phyloP scores from a whole-genome alignment of 2,797 vertebrate genomes.

The Chromis chromis region DNA sequence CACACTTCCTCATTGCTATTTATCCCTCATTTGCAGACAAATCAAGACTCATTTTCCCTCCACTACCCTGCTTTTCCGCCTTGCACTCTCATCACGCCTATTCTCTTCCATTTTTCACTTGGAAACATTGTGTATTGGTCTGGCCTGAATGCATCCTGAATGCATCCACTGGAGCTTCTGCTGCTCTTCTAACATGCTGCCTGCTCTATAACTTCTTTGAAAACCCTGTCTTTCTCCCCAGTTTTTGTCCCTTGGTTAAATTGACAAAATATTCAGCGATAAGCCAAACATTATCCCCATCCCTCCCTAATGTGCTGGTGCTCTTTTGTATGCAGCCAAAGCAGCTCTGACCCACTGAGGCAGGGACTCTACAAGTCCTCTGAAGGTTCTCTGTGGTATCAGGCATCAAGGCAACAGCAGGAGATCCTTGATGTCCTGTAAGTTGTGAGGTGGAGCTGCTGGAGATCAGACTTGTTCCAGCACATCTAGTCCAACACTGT shows the following conservation, averaged over 20 bases:
- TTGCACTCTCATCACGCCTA: background rate
- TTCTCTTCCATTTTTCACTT: background rate
- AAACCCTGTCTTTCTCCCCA: background rate
- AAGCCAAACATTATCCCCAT: no score
- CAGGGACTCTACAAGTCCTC: no score
- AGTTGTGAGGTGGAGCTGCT: background rate
- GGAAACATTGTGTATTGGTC: background rate
- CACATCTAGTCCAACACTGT: background rate
- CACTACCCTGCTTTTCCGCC: background rate
- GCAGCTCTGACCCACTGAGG: background rate
- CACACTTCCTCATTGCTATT: background rate
- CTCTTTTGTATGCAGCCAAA: background rate
- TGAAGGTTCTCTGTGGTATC: no score
- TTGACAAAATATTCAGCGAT: background rate
- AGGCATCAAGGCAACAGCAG: background rate
- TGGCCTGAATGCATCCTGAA: background rate
- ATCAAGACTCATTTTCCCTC: background rate
- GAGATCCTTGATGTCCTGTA: background rate
- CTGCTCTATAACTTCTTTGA: no score
- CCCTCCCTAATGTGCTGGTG: background rate
- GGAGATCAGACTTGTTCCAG: background rate
- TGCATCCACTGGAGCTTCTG: background rate
- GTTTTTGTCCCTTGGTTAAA: background rate
- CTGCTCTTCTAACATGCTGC: no score
- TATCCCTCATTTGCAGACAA: background rate